phyloP scores from a whole-genome alignment of 2,888 invertebrate genomes.

The Eubasilissa splendida region DNA sequence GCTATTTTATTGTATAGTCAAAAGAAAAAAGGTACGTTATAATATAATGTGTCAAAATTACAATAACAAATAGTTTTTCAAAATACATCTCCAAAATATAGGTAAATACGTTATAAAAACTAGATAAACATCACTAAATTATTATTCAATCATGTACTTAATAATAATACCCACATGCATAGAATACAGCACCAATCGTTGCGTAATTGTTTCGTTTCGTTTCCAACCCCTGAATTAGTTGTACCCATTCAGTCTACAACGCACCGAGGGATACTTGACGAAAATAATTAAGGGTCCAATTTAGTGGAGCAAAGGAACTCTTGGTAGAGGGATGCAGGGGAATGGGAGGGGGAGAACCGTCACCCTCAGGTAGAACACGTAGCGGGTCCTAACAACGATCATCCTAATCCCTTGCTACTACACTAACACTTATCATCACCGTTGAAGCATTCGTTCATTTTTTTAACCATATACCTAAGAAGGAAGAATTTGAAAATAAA shows the following conservation, averaged over 20 bases:
- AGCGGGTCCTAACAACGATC: conserved; percentile 15
- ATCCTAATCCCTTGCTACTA: conserved; percentile 35
- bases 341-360: conserved; percentile 12
- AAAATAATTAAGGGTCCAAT: conserved; percentile 58
- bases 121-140: no score
- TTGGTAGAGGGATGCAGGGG: conserved; percentile 35
- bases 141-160: no score
- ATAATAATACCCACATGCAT: no score
- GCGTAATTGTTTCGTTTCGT: neutral
- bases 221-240: conserved; percentile 16
- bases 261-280: conserved; percentile 55
- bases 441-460: conserved; percentile 53
- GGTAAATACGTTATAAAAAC: no score
- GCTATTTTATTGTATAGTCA: no score
- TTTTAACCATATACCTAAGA: no score
- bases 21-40: no score
- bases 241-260: conserved; percentile 23
- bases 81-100: no score
- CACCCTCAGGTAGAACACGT: conserved; percentile 39
- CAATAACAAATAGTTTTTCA: no score
- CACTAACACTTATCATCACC: conserved; percentile 52
- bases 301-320: conserved; percentile 52
- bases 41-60: no score
- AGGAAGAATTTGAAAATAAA: no score
- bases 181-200: no score